These are phyloP conservation scores for Diglossa cyanea DNA, from an alignment of 2,797 vertebrate genomes.

Conservation along the genomic window DNA sequence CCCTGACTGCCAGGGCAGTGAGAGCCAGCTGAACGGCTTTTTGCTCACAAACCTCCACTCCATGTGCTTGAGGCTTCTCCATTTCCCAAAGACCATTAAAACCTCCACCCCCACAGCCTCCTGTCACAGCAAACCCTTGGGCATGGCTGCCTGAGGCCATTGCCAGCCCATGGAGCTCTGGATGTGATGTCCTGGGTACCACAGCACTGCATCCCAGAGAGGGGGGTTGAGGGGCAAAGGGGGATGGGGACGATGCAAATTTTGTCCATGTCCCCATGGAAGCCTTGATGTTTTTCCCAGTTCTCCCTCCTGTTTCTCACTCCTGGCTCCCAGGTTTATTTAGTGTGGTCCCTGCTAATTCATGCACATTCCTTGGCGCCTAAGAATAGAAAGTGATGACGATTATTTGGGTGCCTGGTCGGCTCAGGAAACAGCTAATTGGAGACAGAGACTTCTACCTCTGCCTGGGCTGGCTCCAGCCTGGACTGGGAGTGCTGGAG, in stretches of 20 bases:
- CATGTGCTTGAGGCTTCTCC: background rate
- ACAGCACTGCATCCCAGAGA: rapidly evolving
- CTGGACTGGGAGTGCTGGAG: background rate
- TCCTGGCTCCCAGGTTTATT: conserved; percentile 1
- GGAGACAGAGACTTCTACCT: conserved; percentile 43
- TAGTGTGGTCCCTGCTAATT: background rate
- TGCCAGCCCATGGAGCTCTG: rapidly evolving
- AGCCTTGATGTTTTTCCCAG: background rate
- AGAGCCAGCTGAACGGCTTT: background rate
- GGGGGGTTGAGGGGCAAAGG: background rate
- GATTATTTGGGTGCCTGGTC: conserved; percentile 42
- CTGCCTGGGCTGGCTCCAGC: conserved; percentile 8
- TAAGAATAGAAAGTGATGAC: background rate
- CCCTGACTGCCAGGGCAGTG: background rate
- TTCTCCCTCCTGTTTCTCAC: background rate
- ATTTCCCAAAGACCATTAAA: background rate
- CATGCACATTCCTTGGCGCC: background rate
- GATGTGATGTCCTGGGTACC: background rate
- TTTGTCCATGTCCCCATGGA: background rate
- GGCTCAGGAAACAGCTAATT: conserved; percentile 31
- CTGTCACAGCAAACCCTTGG: background rate
- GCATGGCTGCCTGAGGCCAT: background rate
- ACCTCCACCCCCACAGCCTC: rapidly evolving
- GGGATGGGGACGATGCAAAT: rapidly evolving
- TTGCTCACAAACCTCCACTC: background rate